Conservation (phyloP, 2,888 invertebrate genomes). For the Seira sanloemensis region DNA sequence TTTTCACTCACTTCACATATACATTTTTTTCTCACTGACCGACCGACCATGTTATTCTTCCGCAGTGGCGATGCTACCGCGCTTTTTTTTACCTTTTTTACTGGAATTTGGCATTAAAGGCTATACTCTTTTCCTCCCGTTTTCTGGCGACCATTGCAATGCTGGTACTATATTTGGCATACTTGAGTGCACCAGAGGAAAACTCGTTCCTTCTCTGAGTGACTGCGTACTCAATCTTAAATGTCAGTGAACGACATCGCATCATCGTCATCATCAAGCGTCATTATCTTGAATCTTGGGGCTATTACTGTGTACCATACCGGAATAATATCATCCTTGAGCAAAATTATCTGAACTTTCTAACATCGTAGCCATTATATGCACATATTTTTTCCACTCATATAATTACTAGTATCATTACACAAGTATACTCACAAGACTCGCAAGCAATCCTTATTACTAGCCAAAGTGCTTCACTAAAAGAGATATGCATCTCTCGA, state of each 20-base stretch:
- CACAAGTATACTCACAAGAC: not conserved
- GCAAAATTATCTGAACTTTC: not conserved
- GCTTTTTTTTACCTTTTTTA: not conserved
- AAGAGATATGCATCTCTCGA: constrained; percentile 28
- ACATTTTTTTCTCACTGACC: constrained; percentile 21
- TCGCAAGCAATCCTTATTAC: too few relatives aligned
- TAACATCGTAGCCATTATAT: not conserved
- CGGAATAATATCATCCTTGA: not conserved
- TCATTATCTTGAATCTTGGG: constrained; percentile 56
- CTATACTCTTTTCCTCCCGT: constrained; percentile 9
- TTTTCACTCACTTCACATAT: constrained; percentile 24
- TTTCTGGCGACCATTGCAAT: constrained; percentile 16
- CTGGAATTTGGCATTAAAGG: not conserved
- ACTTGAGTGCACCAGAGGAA: constrained; percentile 52
- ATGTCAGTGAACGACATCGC: constrained; percentile 61
- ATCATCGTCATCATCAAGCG: constrained; percentile 50
- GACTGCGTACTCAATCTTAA: constrained; percentile 61
- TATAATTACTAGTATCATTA: not conserved
- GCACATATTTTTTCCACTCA: not conserved
- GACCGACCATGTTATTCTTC: constrained; percentile 18
- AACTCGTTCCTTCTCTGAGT: constrained; percentile 46
- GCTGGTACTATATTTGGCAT: constrained; percentile 31
- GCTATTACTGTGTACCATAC: constrained; percentile 35
- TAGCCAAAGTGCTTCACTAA: too few relatives aligned
- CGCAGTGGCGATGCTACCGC: not conserved